A percentile compares a stretch with the other conserved stretches of the same genome.
These are phyloP conservation scores for Lepus timidus DNA, from an alignment of 2,113 vertebrate species.

Conservation along the genomic window DNA sequence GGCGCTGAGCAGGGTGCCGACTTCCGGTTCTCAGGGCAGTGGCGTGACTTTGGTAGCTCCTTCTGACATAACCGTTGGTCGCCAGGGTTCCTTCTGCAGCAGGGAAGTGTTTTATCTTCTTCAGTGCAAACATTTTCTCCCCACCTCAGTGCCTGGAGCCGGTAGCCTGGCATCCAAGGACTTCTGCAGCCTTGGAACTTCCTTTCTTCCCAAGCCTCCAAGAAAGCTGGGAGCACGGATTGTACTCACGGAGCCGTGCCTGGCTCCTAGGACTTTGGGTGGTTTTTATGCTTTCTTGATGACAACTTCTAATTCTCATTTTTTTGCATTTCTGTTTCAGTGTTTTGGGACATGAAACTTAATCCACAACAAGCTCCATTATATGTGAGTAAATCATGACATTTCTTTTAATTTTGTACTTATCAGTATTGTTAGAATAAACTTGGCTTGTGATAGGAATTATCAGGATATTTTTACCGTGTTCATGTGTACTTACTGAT, in stretches of 20 bases:
- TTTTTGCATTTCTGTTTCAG: slow-evolving; percentile 88
- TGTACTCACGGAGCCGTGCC: not conserved
- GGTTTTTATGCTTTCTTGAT: not conserved
- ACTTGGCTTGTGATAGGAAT: not conserved
- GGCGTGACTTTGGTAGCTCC: not conserved
- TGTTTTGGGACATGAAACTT: slow-evolving; percentile 98
- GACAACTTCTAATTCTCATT: slow-evolving; percentile 38
- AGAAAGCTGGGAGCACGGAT: not conserved
- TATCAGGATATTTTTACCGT: not conserved
- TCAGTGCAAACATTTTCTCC: not conserved
- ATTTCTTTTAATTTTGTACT: slow-evolving; percentile 23
- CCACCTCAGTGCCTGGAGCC: not conserved
- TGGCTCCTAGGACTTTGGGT: not conserved
- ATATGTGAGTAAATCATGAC: slow-evolving; percentile 94
- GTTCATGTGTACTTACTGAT: not conserved
- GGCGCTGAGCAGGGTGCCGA: not conserved
- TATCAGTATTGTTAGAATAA: not conserved
- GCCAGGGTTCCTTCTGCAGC: not conserved
- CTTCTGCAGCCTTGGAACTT: not conserved
- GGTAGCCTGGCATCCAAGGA: not conserved
- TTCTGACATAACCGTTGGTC: not conserved
- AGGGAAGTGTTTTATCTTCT: not conserved
- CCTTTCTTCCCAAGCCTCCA: not conserved
- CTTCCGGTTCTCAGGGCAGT: not conserved
- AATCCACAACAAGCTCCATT: slow-evolving; percentile 98